Base-by-base conservation (phyloP, 2,113 vertebrate genomes). In the Strix aluco region DNA sequence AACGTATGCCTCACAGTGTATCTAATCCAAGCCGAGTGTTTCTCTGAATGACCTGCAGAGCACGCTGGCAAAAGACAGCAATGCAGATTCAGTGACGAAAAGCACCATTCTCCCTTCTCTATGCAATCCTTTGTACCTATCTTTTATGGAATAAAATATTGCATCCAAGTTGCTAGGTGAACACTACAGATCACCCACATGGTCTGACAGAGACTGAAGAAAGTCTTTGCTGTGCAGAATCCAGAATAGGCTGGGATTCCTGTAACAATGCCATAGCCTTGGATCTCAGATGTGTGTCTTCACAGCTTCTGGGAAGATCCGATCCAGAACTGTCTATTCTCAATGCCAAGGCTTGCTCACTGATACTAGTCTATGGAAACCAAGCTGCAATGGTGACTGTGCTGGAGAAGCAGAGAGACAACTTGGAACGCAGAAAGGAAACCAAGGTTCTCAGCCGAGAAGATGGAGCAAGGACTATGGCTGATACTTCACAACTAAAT, bases 381-480 rank as follows among this genome's bases (percentile, higher is more conserved):
- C 32, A 77, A 69, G 5, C 26, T 59, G 15, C 29, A 38, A 10
- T 4, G 20, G 20, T 9, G 29, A 52, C 10, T 42, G 11, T 59
- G 25, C 25, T 83, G 63, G 17, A 77, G 54, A 59, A 49, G n/a
- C 20, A 75, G 15, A 52, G 20, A n/a, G 20, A 11, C 5, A 59
- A 6, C 2, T 36, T 34, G 32, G 25, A 49, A 83, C 20, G 5
- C 13, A 77, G 34, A 55, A 74, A 51, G 8, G 11, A 73, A 81
- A 70, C 18, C 17, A 17, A 80, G 5, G 9, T 34, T 9, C 7
- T 92, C 82, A 55, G 15, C 13, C 1, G 3, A 51, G 32, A 62
- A 46, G 47, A 36, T 0, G 2, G 63, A 67, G 21, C 6, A 21
- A 62, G 36, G 57, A 27, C 54, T 46, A 3, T 1, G 2, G 7